Conservation (phyloP, 2,888 invertebrate species). For the Cacoxenus indagator region DNA sequence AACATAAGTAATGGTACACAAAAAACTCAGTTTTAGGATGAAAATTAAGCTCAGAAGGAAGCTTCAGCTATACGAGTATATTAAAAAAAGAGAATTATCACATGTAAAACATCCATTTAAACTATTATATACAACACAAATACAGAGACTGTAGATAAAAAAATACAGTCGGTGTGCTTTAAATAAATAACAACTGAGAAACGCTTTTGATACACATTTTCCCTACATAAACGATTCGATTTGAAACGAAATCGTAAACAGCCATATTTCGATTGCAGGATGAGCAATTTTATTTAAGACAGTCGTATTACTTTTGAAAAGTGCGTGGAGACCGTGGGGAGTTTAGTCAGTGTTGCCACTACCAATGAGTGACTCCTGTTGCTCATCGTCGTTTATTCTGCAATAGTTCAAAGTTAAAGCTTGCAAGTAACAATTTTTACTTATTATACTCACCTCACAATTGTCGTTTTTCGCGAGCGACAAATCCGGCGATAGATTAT, state of each 20-base stretch:
- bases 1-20: too few relatives aligned
- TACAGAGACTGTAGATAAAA: too few relatives aligned
- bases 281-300: slow-evolving; percentile 51
- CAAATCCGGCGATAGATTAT: slow-evolving; percentile 67
- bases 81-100: too few relatives aligned
- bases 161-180: too few relatives aligned
- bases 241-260: slow-evolving; percentile 64
- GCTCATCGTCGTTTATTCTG: slow-evolving; percentile 75
- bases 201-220: slow-evolving; percentile 22
- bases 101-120: too few relatives aligned
- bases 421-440: background rate
- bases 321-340: slow-evolving; percentile 27
- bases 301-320: slow-evolving; percentile 47
- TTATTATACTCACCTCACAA: slow-evolving; percentile 63
- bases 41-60: too few relatives aligned
- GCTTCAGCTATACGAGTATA: too few relatives aligned
- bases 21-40: too few relatives aligned
- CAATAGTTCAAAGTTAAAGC: background rate
- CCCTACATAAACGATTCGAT: slow-evolving; percentile 57
- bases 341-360: slow-evolving; percentile 47
- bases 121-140: too few relatives aligned
- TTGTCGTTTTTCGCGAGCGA: slow-evolving; percentile 63
- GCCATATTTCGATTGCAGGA: slow-evolving; percentile 58
- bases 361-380: slow-evolving; percentile 76
- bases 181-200: too few relatives aligned